These are phyloP conservation scores for mouse (Mus musculus) DNA, from an alignment of 2,113 vertebrate species.

Conservation along the genomic window DNA sequence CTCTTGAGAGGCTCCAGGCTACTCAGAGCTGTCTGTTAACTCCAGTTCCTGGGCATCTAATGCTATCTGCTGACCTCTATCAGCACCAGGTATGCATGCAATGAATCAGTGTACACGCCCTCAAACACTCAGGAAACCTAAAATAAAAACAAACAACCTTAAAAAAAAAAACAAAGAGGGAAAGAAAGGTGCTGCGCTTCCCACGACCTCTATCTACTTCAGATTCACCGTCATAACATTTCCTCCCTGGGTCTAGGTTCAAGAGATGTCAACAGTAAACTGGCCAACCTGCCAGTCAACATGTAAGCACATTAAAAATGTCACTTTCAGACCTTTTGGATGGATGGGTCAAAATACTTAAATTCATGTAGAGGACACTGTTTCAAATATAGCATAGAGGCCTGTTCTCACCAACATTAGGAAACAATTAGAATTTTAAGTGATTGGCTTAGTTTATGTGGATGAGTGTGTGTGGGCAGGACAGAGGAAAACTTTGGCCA, in stretches of 20 bases:
- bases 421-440: not conserved
- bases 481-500: not conserved
- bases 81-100: not conserved
- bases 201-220: not conserved
- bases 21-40: not conserved
- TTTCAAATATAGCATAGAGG: not conserved
- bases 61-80: not conserved
- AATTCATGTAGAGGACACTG: not conserved
- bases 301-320: not conserved
- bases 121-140: not conserved
- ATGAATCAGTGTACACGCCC: not conserved
- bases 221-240: not conserved
- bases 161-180: not conserved
- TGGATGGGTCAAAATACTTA: conserved; percentile 8
- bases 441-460: not conserved
- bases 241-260: not conserved
- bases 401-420: not conserved
- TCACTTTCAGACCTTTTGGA: not conserved
- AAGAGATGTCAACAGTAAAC: not conserved
- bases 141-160: not conserved
- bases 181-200: not conserved
- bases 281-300: not conserved
- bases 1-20: not conserved
- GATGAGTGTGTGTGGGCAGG: not conserved
- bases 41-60: not conserved